Evolutionary conservation across 64 coral and sea anemone genomes (phyloP).

Genomic region (Actinia equina): DNA sequence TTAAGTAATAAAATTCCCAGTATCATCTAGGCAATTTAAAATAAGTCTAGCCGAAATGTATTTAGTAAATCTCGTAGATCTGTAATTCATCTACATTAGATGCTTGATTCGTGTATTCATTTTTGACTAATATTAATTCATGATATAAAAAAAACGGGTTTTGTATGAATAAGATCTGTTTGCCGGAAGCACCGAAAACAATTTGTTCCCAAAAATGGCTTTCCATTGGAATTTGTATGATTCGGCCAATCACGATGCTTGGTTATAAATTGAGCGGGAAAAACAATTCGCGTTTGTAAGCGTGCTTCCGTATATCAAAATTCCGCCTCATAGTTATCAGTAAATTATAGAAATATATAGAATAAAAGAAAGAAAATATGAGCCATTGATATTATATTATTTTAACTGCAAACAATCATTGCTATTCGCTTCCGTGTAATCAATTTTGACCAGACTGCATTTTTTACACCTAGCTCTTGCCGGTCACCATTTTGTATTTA

Average conservation of each 20-base stretch:
- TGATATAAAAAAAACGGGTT: background rate
- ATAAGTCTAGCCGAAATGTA: background rate
- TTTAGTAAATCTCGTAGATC: background rate
- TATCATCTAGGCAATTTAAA: background rate
- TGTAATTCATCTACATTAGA: background rate
- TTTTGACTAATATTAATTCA: background rate
- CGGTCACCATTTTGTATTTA: background rate
- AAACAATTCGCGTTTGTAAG: background rate
- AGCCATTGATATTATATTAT: background rate
- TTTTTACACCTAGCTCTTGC: background rate
- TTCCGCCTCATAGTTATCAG: background rate
- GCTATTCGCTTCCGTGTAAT: background rate
- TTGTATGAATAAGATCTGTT: background rate
- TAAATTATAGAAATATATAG: background rate
- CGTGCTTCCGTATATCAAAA: background rate
- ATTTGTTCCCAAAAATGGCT: background rate
- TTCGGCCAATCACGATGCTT: background rate
- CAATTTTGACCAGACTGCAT: background rate
- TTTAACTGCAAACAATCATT: background rate
- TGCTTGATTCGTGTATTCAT: background rate
- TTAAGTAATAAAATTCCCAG: background rate
- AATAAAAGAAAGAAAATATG: background rate
- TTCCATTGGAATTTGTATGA: background rate
- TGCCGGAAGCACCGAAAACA: background rate
- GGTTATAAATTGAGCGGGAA: background rate